Evolutionary conservation across 2,888 invertebrate species (phyloP).

Genomic region (Macrophya annulata): DNA sequence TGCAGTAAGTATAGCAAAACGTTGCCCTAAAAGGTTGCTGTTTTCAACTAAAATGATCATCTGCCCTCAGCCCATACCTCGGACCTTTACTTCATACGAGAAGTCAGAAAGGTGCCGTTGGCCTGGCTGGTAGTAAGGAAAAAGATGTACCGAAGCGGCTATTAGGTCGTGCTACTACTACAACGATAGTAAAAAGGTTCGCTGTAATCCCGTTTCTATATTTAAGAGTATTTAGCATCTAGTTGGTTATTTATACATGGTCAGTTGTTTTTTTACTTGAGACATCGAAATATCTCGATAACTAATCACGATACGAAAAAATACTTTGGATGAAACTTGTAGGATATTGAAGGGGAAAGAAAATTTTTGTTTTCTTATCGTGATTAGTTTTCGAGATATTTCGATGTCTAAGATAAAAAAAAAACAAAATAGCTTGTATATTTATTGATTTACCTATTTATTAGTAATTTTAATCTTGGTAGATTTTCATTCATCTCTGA

Average conservation of each 20-base stretch:
- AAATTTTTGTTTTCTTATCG: too few species aligned
- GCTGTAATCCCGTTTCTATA: constrained; percentile 16
- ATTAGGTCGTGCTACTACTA: constrained; percentile 72
- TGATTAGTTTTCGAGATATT: too few species aligned
- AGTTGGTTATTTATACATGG: background rate
- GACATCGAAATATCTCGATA: too few species aligned
- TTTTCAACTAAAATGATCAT: background rate
- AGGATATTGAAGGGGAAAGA: too few species aligned
- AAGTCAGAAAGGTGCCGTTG: constrained; percentile 70
- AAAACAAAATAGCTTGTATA: too few species aligned
- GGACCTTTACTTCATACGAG: constrained; percentile 74
- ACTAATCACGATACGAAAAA: too few species aligned
- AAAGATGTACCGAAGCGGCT: constrained; percentile 75
- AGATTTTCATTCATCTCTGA: background rate
- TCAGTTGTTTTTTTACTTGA: too few species aligned
- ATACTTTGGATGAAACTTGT: too few species aligned
- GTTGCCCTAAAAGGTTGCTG: background rate
- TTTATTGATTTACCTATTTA: background rate
- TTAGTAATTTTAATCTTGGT: background rate
- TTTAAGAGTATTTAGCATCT: background rate
- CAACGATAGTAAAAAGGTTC: constrained; percentile 75
- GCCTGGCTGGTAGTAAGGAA: constrained; percentile 70
- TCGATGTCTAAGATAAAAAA: too few species aligned
- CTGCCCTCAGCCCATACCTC: constrained; percentile 74
- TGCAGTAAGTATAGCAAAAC: constrained; percentile 71